These are phyloP conservation scores for Cosmorhoe ocellata DNA, from an alignment of 2,888 invertebrate genomes.

Conservation along the genomic window DNA sequence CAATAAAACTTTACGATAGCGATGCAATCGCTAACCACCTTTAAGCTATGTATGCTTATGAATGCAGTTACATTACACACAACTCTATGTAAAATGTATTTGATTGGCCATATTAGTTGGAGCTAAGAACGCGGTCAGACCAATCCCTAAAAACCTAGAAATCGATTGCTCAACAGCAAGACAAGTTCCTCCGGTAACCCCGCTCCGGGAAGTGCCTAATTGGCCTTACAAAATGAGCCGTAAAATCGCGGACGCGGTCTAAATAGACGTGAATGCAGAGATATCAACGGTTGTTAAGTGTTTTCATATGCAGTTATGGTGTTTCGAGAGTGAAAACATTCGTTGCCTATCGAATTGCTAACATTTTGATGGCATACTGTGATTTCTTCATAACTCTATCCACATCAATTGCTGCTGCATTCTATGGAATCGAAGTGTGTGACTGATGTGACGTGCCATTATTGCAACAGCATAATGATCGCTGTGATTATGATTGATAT, in stretches of 20 bases:
- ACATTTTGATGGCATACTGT: conserved; percentile 1
- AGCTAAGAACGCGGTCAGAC: conserved; percentile 28
- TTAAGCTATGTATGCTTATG: neutral
- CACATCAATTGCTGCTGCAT: conserved; percentile 1
- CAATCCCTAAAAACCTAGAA: conserved; percentile 32
- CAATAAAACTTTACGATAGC: conserved; percentile 7
- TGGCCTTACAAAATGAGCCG: conserved; percentile 42
- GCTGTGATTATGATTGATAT: neutral
- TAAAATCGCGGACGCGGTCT: conserved; percentile 42
- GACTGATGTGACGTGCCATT: neutral
- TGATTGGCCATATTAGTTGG: conserved; percentile 18
- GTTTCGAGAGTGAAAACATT: conserved; percentile 23
- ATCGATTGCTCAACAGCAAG: conserved; percentile 28
- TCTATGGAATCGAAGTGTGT: neutral
- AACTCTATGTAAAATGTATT: neutral
- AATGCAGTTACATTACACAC: neutral
- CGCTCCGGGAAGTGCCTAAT: conserved; percentile 42
- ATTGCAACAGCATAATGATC: neutral
- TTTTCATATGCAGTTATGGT: conserved; percentile 16
- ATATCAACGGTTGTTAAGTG: conserved; percentile 32
- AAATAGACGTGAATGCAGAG: conserved; percentile 33
- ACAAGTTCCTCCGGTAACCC: conserved; percentile 38
- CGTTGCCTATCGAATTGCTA: conserved; percentile 18
- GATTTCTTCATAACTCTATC: conserved; percentile 5
- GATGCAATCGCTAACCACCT: neutral